phyloP scores from a whole-genome alignment of 2,113 vertebrate genomes.

The Pantherophis guttatus region DNA sequence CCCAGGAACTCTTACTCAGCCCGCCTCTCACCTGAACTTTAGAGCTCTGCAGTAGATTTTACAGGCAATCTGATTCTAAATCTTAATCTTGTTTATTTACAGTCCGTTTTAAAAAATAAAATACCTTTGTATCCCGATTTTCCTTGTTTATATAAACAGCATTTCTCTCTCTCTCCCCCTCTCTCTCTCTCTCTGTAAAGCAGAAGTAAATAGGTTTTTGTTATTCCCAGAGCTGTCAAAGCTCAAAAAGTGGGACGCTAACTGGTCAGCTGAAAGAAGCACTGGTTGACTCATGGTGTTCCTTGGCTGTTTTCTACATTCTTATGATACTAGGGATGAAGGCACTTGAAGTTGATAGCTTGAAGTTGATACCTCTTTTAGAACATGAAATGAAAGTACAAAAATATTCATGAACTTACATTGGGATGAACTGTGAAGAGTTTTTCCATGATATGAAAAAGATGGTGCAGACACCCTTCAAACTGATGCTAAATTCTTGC shows the following conservation, averaged over 20 bases:
- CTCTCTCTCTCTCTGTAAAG: not conserved
- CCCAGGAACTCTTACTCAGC: not conserved
- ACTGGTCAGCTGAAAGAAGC: not conserved
- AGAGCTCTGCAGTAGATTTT: not conserved
- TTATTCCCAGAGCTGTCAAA: not conserved
- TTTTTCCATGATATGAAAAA: not conserved
- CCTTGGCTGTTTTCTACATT: not conserved
- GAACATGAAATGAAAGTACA: not conserved
- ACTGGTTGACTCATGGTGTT: not conserved
- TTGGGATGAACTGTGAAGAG: not conserved
- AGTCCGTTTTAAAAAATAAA: not conserved
- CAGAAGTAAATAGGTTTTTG: not conserved
- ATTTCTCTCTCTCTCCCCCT: not conserved
- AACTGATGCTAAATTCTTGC: not conserved
- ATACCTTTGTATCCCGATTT: not conserved
- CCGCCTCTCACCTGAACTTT: not conserved
- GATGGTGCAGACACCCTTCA: not conserved
- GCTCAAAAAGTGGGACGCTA: not conserved
- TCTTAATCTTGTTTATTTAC: not conserved
- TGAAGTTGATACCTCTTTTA: not conserved
- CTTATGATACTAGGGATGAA: not conserved
- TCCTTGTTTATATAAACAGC: not conserved
- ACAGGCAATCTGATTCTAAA: not conserved
- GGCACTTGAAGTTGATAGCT: not conserved
- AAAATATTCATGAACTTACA: not conserved